These are phyloP conservation scores for Pinna nobilis DNA, from an alignment of 1,140 invertebrate species.

Conservation along the genomic window DNA sequence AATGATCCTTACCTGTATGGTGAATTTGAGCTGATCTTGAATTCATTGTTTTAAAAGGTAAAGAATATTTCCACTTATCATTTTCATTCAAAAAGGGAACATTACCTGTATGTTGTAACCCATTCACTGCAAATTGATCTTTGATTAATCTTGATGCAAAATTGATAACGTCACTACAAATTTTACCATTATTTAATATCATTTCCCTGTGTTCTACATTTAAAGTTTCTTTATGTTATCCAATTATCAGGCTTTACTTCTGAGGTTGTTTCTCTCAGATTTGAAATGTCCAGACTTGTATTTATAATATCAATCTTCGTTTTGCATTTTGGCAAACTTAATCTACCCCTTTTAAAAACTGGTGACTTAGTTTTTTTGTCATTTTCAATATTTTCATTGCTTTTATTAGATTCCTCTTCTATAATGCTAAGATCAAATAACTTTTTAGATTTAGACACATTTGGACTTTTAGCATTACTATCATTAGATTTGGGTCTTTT, in stretches of 20 bases:
- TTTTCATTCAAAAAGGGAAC: background rate
- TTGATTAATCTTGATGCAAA: background rate
- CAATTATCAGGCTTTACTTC: too few species aligned
- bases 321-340: too few species aligned
- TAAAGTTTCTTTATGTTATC: background rate
- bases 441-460: too few species aligned
- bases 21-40: conserved; percentile 2
- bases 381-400: too few species aligned
- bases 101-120: background rate
- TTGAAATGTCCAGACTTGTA: too few species aligned
- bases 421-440: too few species aligned
- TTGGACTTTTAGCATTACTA: background rate
- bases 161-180: background rate
- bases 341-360: too few species aligned
- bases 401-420: too few species aligned
- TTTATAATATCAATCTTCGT: too few species aligned
- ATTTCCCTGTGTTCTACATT: background rate
- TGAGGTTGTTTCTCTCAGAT: too few species aligned
- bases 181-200: background rate
- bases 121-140: background rate
- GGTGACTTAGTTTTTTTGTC: too few species aligned
- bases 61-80: conserved; percentile 3
- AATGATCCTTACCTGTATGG: conserved; percentile 17
- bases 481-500: background rate
- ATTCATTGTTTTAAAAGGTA: background rate